These are phyloP conservation scores for Somateria mollissima DNA, from an alignment of 2,797 vertebrate species.

Conservation along the genomic window DNA sequence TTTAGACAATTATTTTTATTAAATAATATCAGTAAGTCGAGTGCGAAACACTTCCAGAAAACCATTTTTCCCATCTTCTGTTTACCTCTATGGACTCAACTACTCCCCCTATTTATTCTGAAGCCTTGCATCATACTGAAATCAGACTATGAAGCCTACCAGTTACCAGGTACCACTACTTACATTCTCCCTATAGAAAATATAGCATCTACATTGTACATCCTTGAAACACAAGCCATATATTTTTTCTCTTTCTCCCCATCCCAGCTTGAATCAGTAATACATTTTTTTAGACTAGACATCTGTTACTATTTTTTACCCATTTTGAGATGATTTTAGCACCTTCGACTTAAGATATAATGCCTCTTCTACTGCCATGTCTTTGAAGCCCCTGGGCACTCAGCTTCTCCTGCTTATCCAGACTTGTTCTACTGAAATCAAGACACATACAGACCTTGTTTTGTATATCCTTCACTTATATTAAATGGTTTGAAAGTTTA, in stretches of 20 bases:
- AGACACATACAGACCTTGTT: neutral
- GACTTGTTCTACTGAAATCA: neutral
- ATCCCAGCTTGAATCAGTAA: neutral
- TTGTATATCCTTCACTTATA: neutral
- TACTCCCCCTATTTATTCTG: neutral
- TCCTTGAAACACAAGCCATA: neutral
- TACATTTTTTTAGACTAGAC: neutral
- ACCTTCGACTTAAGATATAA: neutral
- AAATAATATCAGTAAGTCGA: neutral
- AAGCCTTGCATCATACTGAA: neutral
- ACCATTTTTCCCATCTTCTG: neutral
- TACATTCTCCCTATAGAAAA: neutral
- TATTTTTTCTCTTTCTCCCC: neutral
- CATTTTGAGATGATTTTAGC: neutral
- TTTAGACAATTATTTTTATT: neutral
- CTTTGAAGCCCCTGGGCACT: neutral
- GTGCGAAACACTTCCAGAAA: neutral
- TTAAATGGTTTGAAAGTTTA: neutral
- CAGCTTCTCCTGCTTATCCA: neutral
- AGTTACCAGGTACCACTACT: neutral
- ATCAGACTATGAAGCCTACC: neutral
- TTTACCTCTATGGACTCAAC: neutral
- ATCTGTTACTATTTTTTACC: neutral
- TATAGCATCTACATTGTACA: rapidly evolving
- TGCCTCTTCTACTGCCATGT: neutral